A percentile compares a stretch with the other conserved stretches of the same genome.
Evolutionary conservation across 2,888 invertebrate species (phyloP).

Genomic region (Trilocha varians): DNA sequence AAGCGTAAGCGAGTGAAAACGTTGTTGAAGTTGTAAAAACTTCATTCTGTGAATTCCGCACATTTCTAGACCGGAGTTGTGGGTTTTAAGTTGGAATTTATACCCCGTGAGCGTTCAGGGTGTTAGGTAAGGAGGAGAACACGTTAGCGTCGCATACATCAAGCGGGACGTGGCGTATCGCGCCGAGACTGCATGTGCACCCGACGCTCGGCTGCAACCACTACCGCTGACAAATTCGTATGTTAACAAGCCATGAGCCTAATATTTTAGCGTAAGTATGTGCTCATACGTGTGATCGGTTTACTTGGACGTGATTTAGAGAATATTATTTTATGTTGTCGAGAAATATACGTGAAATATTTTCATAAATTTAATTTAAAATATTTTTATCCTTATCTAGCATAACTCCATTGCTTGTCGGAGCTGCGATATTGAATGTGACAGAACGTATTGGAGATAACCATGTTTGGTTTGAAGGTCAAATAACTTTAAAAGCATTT

Average conservation of each 20-base stretch:
- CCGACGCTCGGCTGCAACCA: constrained; percentile 11
- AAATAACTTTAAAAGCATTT: no score
- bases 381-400: no score
- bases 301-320: not conserved
- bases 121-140: constrained; percentile 54
- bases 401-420: no score
- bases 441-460: no score
- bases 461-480: no score
- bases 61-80: constrained; percentile 53
- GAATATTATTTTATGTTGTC: constrained; percentile 1
- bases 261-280: not conserved
- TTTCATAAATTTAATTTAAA: not conserved
- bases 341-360: not conserved
- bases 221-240: constrained; percentile 15
- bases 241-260: constrained; percentile 1
- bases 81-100: constrained; percentile 60
- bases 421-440: no score
- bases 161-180: constrained; percentile 56
- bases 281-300: constrained; percentile 1
- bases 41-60: constrained; percentile 51
- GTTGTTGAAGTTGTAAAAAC: constrained; percentile 51
- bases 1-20: constrained; percentile 45
- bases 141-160: constrained; percentile 56
- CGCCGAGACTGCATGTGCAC: constrained; percentile 45
- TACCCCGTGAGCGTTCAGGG: constrained; percentile 48